phyloP scores from a whole-genome alignment of 92 coral and sea anemone species.

The Paragorgia papillata region DNA sequence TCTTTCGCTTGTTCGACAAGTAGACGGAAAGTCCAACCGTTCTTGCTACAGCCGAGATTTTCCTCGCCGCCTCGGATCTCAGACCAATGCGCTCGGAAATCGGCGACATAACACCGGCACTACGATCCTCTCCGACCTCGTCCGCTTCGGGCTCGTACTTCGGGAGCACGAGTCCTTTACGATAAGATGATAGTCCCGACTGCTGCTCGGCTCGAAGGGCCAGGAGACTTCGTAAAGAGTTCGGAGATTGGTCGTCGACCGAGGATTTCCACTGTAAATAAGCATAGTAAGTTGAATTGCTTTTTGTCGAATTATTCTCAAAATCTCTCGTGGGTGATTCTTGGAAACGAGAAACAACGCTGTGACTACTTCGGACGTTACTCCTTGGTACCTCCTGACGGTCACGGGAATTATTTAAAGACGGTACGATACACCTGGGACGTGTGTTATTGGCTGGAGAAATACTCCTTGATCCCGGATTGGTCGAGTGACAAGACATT shows the following conservation, averaged over 20 bases:
- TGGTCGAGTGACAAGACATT: not conserved
- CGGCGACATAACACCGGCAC: constrained; percentile 20
- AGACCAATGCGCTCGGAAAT: constrained; percentile 11
- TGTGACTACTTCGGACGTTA: not conserved
- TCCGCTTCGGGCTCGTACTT: constrained; percentile 15
- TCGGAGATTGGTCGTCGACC: constrained; percentile 14
- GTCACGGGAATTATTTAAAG: too few relatives aligned
- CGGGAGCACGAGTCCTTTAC: constrained; percentile 25
- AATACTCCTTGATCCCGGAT: not conserved
- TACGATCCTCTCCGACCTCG: not conserved
- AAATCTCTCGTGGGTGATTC: not conserved
- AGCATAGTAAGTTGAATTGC: not conserved
- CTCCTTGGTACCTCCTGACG: not conserved
- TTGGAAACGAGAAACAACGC: not conserved
- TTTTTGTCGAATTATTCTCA: not conserved
- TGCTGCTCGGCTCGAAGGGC: constrained; percentile 44
- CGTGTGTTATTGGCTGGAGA: not conserved
- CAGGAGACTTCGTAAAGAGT: constrained; percentile 23
- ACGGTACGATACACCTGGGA: too few relatives aligned
- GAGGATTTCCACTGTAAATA: constrained; percentile 25
- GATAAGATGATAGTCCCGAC: constrained; percentile 27
- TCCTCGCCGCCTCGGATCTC: constrained; percentile 20
- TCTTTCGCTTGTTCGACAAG: constrained; percentile 22
- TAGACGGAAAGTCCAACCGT: constrained; percentile 37
- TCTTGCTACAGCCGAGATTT: constrained; percentile 26